Percentiles rank a stretch among this genome's conserved stretches.
Conservation (phyloP, 1,140 invertebrate genomes). For the Trigoniulus corallinus region DNA sequence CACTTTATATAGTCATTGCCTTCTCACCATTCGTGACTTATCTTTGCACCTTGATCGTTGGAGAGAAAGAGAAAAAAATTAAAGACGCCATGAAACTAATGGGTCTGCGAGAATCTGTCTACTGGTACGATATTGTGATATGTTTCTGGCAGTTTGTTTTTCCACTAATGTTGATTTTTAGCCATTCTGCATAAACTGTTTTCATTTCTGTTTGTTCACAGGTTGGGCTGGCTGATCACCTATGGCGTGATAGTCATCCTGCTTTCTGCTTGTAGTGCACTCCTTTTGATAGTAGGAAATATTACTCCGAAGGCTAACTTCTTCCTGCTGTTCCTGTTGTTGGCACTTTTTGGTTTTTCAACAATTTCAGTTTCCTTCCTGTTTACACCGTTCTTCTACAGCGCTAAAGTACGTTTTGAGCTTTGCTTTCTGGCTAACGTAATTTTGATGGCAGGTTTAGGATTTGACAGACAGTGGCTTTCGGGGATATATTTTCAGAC, state of each 20-base stretch:
- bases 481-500: conserved; percentile 42
- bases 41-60: conserved; percentile 60
- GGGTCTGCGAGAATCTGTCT: conserved; percentile 63
- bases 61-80: conserved; percentile 74
- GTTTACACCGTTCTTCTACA: conserved; percentile 70
- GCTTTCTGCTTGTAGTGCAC: conserved; percentile 46
- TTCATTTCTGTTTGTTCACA: too few relatives aligned
- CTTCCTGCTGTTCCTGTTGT: conserved; percentile 56
- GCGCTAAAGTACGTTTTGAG: conserved; percentile 47
- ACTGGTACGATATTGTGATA: too few relatives aligned
- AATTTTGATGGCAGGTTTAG: too few relatives aligned
- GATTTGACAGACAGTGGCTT: too few relatives aligned
- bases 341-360: conserved; percentile 60
- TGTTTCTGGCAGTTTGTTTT: too few relatives aligned
- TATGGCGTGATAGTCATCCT: conserved; percentile 53
- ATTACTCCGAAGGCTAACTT: conserved; percentile 62
- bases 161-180: conserved; percentile 3
- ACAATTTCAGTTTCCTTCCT: conserved; percentile 68
- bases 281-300: conserved; percentile 48
- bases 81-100: conserved; percentile 77
- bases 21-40: conserved; percentile 66
- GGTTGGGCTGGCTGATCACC: conserved; percentile 67
- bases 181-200: background rate
- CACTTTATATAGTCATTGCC: conserved; percentile 66
- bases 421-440: too few relatives aligned